These are phyloP conservation scores for Nesogale talazaci DNA, from an alignment of 2,113 vertebrate genomes.

Conservation along the genomic window DNA sequence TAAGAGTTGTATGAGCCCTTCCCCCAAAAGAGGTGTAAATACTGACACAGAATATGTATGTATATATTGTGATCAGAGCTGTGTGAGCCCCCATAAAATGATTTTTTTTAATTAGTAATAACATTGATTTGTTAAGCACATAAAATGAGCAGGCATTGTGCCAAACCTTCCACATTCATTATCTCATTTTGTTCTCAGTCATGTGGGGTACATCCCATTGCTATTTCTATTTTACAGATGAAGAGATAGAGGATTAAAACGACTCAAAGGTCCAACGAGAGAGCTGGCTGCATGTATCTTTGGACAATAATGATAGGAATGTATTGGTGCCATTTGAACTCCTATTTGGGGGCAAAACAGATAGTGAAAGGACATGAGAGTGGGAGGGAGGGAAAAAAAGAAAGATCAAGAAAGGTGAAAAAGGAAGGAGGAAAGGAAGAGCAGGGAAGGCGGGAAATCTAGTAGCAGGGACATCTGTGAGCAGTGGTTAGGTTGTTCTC, in stretches of 20 bases:
- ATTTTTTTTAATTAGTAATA: no score
- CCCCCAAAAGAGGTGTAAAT: no score
- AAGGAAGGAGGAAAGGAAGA: no score
- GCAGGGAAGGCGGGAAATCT: background rate
- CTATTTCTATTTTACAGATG: constrained; percentile 27
- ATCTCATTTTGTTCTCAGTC: constrained; percentile 41
- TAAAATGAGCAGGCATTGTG: constrained; percentile 27
- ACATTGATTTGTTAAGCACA: constrained; percentile 60
- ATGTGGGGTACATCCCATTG: background rate
- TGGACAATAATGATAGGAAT: background rate
- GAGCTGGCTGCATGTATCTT: background rate
- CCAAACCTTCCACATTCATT: constrained; percentile 33
- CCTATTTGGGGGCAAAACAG: background rate
- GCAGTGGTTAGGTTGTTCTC: background rate
- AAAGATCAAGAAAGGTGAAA: background rate
- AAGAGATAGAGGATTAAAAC: constrained; percentile 22
- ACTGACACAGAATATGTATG: no score
- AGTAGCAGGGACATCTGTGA: background rate
- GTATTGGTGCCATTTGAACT: background rate
- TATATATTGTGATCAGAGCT: no score
- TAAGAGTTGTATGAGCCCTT: no score
- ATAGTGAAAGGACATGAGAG: no score
- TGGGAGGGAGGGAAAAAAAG: background rate
- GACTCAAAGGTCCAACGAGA: background rate
- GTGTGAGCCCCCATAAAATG: no score